Percentiles rank a stretch among this genome's conserved stretches.
phyloP scores from a whole-genome alignment of 1,140 invertebrate genomes.

The Bombus ignitus region DNA sequence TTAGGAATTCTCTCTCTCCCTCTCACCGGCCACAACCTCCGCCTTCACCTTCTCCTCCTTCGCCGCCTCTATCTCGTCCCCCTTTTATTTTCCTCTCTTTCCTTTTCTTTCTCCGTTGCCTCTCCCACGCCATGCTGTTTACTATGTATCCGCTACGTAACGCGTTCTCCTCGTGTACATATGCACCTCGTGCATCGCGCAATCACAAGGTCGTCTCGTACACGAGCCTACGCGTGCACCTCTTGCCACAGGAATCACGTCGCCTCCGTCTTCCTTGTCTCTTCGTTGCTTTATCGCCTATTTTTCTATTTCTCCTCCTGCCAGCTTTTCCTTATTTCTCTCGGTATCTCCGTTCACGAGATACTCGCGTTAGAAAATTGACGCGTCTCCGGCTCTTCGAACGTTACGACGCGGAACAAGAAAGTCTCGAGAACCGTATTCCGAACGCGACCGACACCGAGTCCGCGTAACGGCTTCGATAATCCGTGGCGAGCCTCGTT shows the following conservation, averaged over 20 bases:
- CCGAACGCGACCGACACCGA: neutral
- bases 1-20: constrained; percentile 60
- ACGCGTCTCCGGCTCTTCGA: too few species aligned
- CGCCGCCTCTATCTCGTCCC: neutral
- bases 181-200: constrained; percentile 66
- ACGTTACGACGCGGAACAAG: too few species aligned
- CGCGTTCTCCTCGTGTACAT: constrained; percentile 47
- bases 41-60: neutral
- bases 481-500: constrained; percentile 71
- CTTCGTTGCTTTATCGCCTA: neutral
- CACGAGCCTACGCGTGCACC: constrained; percentile 36
- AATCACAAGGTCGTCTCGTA: constrained; percentile 70
- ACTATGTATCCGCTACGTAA: constrained; percentile 52
- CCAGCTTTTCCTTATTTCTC: rapidly evolving
- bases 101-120: constrained; percentile 20
- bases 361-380: too few species aligned
- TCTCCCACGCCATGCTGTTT: constrained; percentile 48
- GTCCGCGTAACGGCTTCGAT: constrained; percentile 15
- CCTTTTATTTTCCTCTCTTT: constrained; percentile 37
- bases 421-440: neutral
- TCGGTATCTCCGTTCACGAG: too few species aligned
- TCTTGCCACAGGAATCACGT: neutral
- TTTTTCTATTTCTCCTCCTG: neutral
- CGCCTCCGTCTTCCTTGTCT: too few species aligned
- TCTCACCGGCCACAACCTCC: neutral